These are phyloP conservation scores for Rhadinocentrus ornatus DNA, from an alignment of 2,797 vertebrate species.

Conservation along the genomic window DNA sequence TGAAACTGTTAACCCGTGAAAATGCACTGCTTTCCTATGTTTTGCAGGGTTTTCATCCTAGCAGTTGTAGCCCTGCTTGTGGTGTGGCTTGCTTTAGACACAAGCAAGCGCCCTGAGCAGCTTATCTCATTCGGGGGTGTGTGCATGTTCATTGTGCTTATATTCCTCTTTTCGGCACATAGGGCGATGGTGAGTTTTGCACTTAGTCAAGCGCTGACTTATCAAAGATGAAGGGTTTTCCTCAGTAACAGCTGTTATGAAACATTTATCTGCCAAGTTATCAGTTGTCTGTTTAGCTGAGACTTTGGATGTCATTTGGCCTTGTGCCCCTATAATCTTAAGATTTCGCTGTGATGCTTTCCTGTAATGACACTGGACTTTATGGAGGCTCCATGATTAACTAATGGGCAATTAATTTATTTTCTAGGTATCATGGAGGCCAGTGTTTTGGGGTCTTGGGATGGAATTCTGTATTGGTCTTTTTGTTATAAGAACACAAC, in stretches of 20 bases:
- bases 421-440: conserved; percentile 89
- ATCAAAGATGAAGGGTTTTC: not conserved
- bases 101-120: conserved; percentile 84
- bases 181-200: conserved; percentile 82
- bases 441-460: conserved; percentile 92
- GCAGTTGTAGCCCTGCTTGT: conserved; percentile 81
- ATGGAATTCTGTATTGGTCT: conserved; percentile 91
- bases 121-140: conserved; percentile 92
- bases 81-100: conserved; percentile 88
- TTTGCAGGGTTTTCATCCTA: conserved; percentile 84
- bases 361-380: conserved; percentile 31
- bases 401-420: not conserved
- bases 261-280: conserved; percentile 53
- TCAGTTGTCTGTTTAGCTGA: conserved; percentile 53
- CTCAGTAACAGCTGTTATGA: conserved; percentile 13
- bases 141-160: conserved; percentile 83
- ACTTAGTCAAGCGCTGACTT: not conserved
- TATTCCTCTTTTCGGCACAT: conserved; percentile 90
- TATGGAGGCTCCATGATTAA: conserved; percentile 9
- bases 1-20: not conserved
- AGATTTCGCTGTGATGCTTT: conserved; percentile 41
- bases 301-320: conserved; percentile 61
- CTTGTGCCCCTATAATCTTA: conserved; percentile 42
- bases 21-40: conserved; percentile 8
- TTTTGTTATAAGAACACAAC: conserved; percentile 91